Evolutionary conservation across 2,797 vertebrate genomes (phyloP).

Genomic region (Potorous gilbertii): DNA sequence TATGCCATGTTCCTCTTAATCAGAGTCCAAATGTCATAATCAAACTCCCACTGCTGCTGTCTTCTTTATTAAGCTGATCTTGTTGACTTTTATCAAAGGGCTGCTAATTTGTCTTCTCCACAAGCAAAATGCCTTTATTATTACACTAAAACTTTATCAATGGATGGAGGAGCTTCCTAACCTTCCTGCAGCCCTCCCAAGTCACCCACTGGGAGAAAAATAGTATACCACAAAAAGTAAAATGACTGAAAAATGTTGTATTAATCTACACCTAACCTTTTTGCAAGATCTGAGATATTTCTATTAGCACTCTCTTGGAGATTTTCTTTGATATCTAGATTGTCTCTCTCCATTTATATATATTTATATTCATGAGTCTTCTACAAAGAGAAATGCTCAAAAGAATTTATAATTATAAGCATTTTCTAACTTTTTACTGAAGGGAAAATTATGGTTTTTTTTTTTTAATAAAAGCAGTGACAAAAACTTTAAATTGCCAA

Average conservation of each 20-base stretch:
- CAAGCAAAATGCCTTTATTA: neutral
- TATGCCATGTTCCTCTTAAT: neutral
- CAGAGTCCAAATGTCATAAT: neutral
- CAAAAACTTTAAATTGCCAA: constrained; percentile 48
- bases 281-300: constrained; percentile 24
- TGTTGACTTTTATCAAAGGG: neutral
- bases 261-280: constrained; percentile 17
- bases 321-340: neutral
- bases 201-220: neutral
- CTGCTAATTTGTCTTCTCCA: neutral
- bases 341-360: constrained; percentile 23
- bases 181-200: neutral
- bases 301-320: neutral
- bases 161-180: neutral
- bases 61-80: neutral
- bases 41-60: neutral
- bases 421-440: constrained; percentile 47
- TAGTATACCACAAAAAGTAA: neutral
- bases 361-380: constrained; percentile 35
- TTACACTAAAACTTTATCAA: neutral
- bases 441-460: neutral
- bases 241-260: constrained; percentile 35
- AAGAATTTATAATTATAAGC: constrained; percentile 24
- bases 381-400: constrained; percentile 29
- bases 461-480: constrained; percentile 32